Conservation (phyloP, 2,888 invertebrate species). For the Rhyacophila evoluta region DNA sequence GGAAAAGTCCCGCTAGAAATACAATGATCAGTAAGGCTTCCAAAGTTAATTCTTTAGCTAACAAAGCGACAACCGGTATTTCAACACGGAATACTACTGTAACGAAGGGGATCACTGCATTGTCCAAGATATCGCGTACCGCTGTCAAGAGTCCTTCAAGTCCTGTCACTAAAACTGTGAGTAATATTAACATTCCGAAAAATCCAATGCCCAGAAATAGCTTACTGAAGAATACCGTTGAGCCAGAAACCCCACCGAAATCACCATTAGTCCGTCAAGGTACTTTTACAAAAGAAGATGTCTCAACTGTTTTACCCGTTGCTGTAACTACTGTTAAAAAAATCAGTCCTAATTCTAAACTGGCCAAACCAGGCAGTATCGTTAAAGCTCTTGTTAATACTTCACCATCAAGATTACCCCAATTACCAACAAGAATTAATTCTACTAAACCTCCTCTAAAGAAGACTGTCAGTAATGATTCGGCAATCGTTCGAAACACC, state of each 20-base stretch:
- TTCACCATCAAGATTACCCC: slow-evolving; percentile 66
- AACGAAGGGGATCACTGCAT: slow-evolving; percentile 20
- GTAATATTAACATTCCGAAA: slow-evolving; percentile 2
- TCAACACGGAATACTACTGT: background rate
- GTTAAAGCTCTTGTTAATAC: slow-evolving; percentile 59
- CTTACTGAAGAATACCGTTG: slow-evolving; percentile 52
- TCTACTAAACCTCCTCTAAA: slow-evolving; percentile 58
- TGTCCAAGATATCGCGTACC: slow-evolving; percentile 33
- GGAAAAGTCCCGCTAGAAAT: slow-evolving; percentile 61
- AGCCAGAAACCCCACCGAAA: slow-evolving; percentile 57
- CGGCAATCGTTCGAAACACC: slow-evolving; percentile 58
- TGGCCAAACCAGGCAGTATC: slow-evolving; percentile 60
- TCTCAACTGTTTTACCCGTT: slow-evolving; percentile 56
- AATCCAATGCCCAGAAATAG: background rate
- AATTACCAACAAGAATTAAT: slow-evolving; percentile 59
- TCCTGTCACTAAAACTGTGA: slow-evolving; percentile 48
- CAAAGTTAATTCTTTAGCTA: slow-evolving; percentile 23
- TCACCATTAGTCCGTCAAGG: slow-evolving; percentile 83
- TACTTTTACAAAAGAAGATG: slow-evolving; percentile 91
- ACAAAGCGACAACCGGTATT: slow-evolving; percentile 41
- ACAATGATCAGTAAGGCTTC: slow-evolving; percentile 31
- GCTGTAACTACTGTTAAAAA: slow-evolving; percentile 58
- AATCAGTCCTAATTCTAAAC: slow-evolving; percentile 58
- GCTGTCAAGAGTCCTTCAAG: slow-evolving; percentile 56
- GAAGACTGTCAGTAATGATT: slow-evolving; percentile 58